Base-by-base conservation (phyloP, 2,797 vertebrate genomes). In the Crenuchus spilurus region DNA sequence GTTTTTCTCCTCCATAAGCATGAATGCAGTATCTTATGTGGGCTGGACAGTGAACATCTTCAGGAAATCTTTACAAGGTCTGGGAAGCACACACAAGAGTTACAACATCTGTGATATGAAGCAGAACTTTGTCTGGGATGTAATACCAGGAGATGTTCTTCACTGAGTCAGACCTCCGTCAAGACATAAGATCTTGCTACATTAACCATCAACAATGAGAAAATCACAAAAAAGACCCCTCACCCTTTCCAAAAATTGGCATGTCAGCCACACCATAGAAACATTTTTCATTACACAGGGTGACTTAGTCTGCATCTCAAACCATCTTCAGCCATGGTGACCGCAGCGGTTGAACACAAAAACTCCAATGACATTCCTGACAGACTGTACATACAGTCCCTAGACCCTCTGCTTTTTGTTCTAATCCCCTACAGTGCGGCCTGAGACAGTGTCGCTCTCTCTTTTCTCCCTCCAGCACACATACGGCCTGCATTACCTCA, bases 291-390 rank as follows among this genome's bases (percentile, higher is more conserved):
- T 72, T 48, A 55, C 35, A 62, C 49, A 61, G 44, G 61, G 61
- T 76, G 48, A 73, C 76, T 76, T 64, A 66, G n/a, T 51, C 33
- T 49, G 60, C 31, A 51, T 67, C 42, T 75, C 67, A 74, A 74
- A 72, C 55, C 74, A 67, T 67, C 67, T 64, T 37, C 55, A 61
- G 66, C 44, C 66, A 76, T 72, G 52, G 51, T 49, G 72, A 76
- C 52, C 70, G 54, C 65, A 41, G 55, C 44, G 70, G 62, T 75
- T 79, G 55, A 67, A 51, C 64, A 31, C 44, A 77, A 67, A 57
- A 69, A 74, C 14, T 66, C 67, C 54, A 61, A 16, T 66, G 61
- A 61, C 61, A 72, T 72, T 66, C 62, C 75, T 31, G 42, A 48
- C 62, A 72, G 62, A 42, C 69, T 61, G 39, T 70, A 76, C 73